These are phyloP conservation scores for Agrilus cyanescens DNA, from an alignment of 2,888 invertebrate species.

Conservation along the genomic window DNA sequence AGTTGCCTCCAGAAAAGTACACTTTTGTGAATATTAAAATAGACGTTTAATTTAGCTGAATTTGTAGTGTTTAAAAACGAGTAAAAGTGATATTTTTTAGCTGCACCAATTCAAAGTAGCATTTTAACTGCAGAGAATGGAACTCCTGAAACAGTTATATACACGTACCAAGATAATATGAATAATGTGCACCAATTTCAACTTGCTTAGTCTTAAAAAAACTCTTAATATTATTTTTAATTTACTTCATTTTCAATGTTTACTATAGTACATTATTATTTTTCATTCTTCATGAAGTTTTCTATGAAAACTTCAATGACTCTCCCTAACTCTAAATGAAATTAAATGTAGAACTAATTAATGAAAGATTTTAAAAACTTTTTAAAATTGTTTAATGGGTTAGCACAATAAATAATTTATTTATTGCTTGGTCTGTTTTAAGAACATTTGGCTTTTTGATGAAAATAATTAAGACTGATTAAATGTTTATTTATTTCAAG, in stretches of 20 bases:
- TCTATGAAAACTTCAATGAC: too few species aligned
- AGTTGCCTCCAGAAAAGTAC: slow-evolving; percentile 19
- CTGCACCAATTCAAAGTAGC: slow-evolving; percentile 31
- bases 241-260: slow-evolving; percentile 8
- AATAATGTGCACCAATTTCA: slow-evolving; percentile 34
- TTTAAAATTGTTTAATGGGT: too few species aligned
- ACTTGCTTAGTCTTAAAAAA: slow-evolving; percentile 18
- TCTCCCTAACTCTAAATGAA: too few species aligned
- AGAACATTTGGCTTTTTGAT: too few species aligned
- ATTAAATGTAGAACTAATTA: too few species aligned
- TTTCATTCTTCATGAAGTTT: too few species aligned
- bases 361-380: too few species aligned
- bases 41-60: neutral
- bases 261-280: neutral
- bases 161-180: slow-evolving; percentile 34
- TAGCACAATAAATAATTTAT: too few species aligned
- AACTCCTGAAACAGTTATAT: slow-evolving; percentile 39
- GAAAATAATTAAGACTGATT: too few species aligned
- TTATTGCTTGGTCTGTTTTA: too few species aligned
- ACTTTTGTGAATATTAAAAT: slow-evolving; percentile 5
- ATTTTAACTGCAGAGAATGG: slow-evolving; percentile 34
- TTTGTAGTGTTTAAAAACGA: slow-evolving; percentile 10
- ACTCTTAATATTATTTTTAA: slow-evolving; percentile 6
- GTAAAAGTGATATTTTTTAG: slow-evolving; percentile 24
- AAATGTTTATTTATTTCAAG: too few species aligned